Percentiles rank a stretch among this genome's conserved stretches.
These are phyloP conservation scores for Galaxias olidus DNA, from an alignment of 2,797 vertebrate species.

Conservation along the genomic window DNA sequence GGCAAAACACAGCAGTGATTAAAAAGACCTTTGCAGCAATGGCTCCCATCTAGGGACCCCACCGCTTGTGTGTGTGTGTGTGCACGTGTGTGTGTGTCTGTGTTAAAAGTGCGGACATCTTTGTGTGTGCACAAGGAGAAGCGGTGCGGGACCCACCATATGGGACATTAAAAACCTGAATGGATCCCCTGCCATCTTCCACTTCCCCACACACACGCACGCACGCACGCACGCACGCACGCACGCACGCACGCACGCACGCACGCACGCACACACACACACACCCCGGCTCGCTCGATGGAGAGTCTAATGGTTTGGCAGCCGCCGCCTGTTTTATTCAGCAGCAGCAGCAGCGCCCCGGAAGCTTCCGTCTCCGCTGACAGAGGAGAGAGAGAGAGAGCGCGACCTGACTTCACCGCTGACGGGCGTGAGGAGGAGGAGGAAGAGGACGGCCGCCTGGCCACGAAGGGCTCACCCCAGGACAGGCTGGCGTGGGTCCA, in stretches of 20 bases:
- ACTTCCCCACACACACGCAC: not conserved
- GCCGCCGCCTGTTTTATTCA: conserved; percentile 59
- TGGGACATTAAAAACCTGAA: conserved; percentile 38
- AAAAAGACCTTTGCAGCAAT: conserved; percentile 58
- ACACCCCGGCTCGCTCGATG: not conserved
- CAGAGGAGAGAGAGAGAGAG: too few relatives aligned
- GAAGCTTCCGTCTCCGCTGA: conserved; percentile 18
- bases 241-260: conserved; percentile 1
- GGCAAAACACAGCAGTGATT: conserved; percentile 47
- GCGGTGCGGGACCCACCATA: too few relatives aligned
- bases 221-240: not conserved
- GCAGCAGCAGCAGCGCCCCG: conserved; percentile 36
- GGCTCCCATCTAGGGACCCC: conserved; percentile 33
- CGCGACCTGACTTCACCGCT: conserved; percentile 36
- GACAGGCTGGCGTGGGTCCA: too few relatives aligned
- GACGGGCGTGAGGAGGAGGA: too few relatives aligned
- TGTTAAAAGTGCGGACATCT: conserved; percentile 12
- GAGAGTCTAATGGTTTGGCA: conserved; percentile 57
- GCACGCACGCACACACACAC: conserved; percentile 6
- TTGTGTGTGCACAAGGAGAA: conserved; percentile 3
- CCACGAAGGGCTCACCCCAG: too few relatives aligned
- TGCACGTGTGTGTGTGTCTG: not conserved
- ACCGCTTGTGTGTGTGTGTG: conserved; percentile 24
- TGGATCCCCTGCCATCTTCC: conserved; percentile 9
- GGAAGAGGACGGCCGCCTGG: too few relatives aligned